Percentiles rank a stretch among this genome's conserved stretches.
phyloP scores from a whole-genome alignment of 2,888 invertebrate species.

The Meganola albula region DNA sequence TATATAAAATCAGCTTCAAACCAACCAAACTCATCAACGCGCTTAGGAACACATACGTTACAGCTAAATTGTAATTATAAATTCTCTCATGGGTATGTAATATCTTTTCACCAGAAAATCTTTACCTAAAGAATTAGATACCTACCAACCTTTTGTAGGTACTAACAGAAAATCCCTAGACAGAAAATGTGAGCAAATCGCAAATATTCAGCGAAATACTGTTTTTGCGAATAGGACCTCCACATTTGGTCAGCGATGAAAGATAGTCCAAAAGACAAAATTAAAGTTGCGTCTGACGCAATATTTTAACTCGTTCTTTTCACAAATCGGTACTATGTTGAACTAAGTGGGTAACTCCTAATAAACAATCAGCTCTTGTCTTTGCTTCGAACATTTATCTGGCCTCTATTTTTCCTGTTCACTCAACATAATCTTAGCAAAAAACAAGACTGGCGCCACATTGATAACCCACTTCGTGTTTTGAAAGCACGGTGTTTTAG shows the following conservation, averaged over 20 bases:
- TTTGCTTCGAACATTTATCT: constrained; percentile 9
- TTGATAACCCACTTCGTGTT: constrained; percentile 34
- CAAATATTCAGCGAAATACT: constrained; percentile 43
- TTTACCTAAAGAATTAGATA: no score
- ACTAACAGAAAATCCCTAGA: no score
- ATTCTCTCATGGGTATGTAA: no score
- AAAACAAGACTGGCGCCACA: constrained; percentile 56
- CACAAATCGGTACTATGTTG: constrained; percentile 16
- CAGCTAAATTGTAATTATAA: no score
- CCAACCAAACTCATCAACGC: no score
- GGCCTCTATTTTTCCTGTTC: constrained; percentile 23
- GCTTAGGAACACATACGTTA: no score
- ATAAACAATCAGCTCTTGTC: no score
- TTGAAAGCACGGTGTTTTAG: constrained; percentile 28
- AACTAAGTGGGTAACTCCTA: no score
- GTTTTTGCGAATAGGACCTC: constrained; percentile 40
- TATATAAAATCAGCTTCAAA: no score
- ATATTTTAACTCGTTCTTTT: constrained; percentile 12
- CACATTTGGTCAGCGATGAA: constrained; percentile 34
- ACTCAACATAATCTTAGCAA: constrained; percentile 30
- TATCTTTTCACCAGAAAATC: no score
- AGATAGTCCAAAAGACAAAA: constrained; percentile 7
- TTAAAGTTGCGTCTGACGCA: constrained; percentile 6
- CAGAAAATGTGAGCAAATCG: no score
- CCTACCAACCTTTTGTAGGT: no score